Conservation (phyloP, 2,888 invertebrate species). For the Gnatocerus cornutus region DNA sequence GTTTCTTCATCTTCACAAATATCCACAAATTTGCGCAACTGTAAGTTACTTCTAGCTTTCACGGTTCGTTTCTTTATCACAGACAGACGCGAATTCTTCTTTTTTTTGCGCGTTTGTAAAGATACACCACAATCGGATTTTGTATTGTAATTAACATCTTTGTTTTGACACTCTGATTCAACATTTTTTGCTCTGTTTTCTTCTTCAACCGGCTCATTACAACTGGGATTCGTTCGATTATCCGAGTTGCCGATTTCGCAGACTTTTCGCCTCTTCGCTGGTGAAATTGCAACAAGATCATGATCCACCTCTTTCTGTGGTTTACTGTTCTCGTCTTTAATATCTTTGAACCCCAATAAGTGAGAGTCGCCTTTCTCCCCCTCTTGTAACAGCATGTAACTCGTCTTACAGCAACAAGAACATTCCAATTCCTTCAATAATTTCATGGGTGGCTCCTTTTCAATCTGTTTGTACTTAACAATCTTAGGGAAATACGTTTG, state of each 20-base stretch:
- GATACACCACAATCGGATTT: no score
- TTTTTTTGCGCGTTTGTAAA: neutral
- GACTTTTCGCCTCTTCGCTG: no score
- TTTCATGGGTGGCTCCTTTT: slow-evolving; percentile 5
- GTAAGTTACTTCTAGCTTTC: neutral
- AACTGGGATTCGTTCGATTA: no score
- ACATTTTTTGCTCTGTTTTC: no score
- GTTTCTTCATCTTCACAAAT: neutral
- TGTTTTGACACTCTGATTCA: no score
- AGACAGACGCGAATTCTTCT: neutral
- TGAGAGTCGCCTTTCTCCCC: slow-evolving; percentile 33
- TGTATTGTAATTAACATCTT: no score
- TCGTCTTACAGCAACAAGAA: slow-evolving; percentile 43
- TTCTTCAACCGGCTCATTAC: no score
- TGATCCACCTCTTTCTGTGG: no score
- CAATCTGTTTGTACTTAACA: slow-evolving; percentile 1
- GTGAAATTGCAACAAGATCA: no score
- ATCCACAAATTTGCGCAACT: neutral
- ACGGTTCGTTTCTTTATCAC: neutral
- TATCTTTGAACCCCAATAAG: slow-evolving; percentile 55
- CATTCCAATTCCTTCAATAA: slow-evolving; percentile 48
- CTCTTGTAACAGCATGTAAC: slow-evolving; percentile 50
- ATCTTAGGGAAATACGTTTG: neutral
- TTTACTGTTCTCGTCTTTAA: slow-evolving; percentile 50
- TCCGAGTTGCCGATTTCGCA: no score